Percentiles rank a stretch among this genome's conserved stretches.
phyloP scores from a whole-genome alignment of 2,888 invertebrate species.

The Eristalis tenax region DNA sequence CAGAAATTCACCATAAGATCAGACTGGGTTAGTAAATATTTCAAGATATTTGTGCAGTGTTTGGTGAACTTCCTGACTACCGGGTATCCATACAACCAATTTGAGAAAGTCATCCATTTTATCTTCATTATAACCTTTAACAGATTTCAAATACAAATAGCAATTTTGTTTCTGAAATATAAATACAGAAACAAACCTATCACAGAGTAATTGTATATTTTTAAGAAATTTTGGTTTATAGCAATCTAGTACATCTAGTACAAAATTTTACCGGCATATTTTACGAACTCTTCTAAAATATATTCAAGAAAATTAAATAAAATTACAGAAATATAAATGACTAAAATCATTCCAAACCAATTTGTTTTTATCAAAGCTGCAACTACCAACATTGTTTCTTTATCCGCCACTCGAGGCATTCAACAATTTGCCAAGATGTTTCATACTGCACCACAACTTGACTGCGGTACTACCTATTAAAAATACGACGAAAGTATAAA shows the following conservation, averaged over 20 bases:
- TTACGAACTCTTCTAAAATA: background rate
- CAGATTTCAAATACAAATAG: too few relatives aligned
- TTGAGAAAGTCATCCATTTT: too few relatives aligned
- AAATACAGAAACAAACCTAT: too few relatives aligned
- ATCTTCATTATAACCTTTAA: too few relatives aligned
- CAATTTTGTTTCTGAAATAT: too few relatives aligned
- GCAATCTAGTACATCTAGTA: slow-evolving; percentile 57
- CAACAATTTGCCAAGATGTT: background rate
- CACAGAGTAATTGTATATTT: too few relatives aligned
- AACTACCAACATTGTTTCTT: background rate
- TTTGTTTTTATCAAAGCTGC: background rate
- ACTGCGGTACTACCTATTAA: slow-evolving; percentile 73
- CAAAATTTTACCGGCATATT: background rate
- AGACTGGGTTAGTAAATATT: too few relatives aligned
- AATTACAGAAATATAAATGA: background rate
- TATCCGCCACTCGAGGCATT: background rate
- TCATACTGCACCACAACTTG: slow-evolving; percentile 45
- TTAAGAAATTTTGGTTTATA: background rate
- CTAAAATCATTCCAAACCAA: background rate
- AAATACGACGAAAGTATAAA: slow-evolving; percentile 77
- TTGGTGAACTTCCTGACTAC: too few relatives aligned
- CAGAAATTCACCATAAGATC: too few relatives aligned
- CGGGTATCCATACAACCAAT: too few relatives aligned
- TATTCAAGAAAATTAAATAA: background rate
- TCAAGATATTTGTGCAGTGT: too few relatives aligned